A percentile compares a stretch with the other conserved stretches of the same genome.
Conservation (phyloP, 2,113 vertebrate species). For the Tetrao urogallus region DNA sequence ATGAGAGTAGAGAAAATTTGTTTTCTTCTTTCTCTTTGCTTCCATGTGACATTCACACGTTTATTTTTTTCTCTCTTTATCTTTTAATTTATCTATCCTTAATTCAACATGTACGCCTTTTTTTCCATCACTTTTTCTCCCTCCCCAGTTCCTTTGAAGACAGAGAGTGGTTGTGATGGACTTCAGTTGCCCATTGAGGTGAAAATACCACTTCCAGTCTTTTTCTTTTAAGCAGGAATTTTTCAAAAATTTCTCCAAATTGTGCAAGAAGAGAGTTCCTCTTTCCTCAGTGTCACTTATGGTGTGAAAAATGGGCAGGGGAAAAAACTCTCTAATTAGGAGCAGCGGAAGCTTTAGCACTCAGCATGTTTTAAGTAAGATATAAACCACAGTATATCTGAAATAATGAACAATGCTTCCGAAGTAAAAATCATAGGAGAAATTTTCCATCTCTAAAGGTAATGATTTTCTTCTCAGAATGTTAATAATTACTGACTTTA, state of each 20-base stretch:
- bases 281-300: background rate
- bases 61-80: background rate
- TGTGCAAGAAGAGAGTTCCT: background rate
- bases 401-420: background rate
- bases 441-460: background rate
- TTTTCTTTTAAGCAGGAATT: background rate
- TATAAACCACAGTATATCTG: background rate
- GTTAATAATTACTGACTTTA: background rate
- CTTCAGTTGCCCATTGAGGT: background rate
- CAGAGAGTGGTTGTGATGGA: background rate
- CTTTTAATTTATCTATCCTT: background rate
- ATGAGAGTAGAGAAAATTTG: background rate
- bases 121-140: background rate
- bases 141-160: background rate
- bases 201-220: background rate
- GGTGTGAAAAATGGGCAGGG: background rate
- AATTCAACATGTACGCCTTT: background rate
- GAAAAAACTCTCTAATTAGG: background rate
- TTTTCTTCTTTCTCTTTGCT: background rate
- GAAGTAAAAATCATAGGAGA: background rate
- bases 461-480: background rate
- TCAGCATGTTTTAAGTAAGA: background rate
- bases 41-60: background rate
- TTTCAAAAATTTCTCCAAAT: background rate
- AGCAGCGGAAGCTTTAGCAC: background rate